Percentiles rank a stretch among this genome's conserved stretches.
These are phyloP conservation scores for Acrobasis consociella DNA, from an alignment of 2,888 invertebrate species.

Conservation along the genomic window DNA sequence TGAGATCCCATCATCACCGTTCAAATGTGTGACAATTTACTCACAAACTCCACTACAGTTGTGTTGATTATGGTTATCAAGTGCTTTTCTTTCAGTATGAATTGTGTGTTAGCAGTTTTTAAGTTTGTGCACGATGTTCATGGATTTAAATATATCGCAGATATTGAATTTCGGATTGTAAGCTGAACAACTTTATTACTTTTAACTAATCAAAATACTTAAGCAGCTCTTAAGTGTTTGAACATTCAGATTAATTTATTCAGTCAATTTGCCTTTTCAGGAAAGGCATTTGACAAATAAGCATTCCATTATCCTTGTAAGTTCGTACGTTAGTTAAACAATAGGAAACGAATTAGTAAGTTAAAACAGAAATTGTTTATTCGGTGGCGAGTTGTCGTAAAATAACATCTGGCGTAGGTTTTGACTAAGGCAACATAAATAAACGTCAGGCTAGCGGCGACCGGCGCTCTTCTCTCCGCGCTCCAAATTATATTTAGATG, in stretches of 20 bases:
- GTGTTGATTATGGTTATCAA: conserved; percentile 43
- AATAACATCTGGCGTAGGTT: conserved; percentile 79
- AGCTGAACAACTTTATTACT: conserved; percentile 28
- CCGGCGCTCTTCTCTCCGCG: conserved; percentile 44
- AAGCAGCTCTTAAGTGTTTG: not conserved
- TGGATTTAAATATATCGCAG: conserved; percentile 32
- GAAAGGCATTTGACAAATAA: not conserved
- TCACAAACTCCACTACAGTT: conserved; percentile 40
- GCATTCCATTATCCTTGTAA: not conserved
- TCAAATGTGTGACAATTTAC: conserved; percentile 51
- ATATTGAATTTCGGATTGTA: conserved; percentile 34
- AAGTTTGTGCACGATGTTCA: conserved; percentile 30
- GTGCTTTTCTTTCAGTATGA: conserved; percentile 37
- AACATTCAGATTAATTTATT: not conserved
- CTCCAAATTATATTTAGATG: conserved; percentile 42
- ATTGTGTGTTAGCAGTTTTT: conserved; percentile 37
- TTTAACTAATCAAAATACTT: conserved; percentile 34
- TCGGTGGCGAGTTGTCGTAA: conserved; percentile 70
- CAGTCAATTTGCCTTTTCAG: not conserved
- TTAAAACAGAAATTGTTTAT: conserved; percentile 62
- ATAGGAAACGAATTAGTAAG: conserved; percentile 40
- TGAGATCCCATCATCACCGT: conserved; percentile 49
- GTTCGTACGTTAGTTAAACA: conserved; percentile 31
- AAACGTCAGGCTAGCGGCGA: conserved; percentile 66
- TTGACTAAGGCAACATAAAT: conserved; percentile 79